Evolutionary conservation across 2,113 vertebrate species (phyloP), one percentile per base, ranked within the genome.

Genomic region (Scatophagus argus): DNA sequence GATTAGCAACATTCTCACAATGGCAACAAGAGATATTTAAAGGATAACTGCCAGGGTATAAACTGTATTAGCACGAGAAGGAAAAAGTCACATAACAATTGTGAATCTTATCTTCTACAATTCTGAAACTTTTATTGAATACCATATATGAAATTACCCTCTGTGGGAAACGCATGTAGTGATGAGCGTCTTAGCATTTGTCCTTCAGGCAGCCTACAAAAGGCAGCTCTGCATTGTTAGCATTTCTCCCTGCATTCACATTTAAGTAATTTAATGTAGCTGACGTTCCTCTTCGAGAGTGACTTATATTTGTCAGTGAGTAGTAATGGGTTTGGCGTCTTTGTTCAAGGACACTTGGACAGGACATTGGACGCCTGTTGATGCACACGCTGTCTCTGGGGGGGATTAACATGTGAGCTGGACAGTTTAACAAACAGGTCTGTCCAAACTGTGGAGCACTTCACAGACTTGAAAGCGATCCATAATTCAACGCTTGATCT

Each of bases 331-430:
- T 62, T 66, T 56, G 27, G 10, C 21, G 73, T 68, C 62, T 78
- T 77, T 74, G 39, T 64, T 39, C 81, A 84, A 86, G 88, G 88
- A 84, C 88, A 46, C 66, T 29, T 59, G 43, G 6, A 60, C 21
- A 17, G 27, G 46, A 79, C 62, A 78, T 38, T n/a, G n/a, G n/a
- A 52, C 43, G 34, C 25, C 54, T 75, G 64, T 67, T 74, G 44
- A 66, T 65, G 46, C 17, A 56, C 70, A 71, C 5, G 21, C 8
- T 3, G 55, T 44, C 56, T 74, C 44, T 49, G 46, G 54, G 59
- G 62, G 44, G 60, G 25, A 51, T 25, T 58, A 56, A 70, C 64
- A 29, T 1, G 39, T 75, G 69, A 83, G 61, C 14, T 10, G n/a
- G 14, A 23, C 46, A 43, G 63, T 66, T 34, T 2, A n/a, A 66